These are phyloP conservation scores for Mercenaria mercenaria DNA, from an alignment of 1,140 invertebrate species.

Conservation along the genomic window DNA sequence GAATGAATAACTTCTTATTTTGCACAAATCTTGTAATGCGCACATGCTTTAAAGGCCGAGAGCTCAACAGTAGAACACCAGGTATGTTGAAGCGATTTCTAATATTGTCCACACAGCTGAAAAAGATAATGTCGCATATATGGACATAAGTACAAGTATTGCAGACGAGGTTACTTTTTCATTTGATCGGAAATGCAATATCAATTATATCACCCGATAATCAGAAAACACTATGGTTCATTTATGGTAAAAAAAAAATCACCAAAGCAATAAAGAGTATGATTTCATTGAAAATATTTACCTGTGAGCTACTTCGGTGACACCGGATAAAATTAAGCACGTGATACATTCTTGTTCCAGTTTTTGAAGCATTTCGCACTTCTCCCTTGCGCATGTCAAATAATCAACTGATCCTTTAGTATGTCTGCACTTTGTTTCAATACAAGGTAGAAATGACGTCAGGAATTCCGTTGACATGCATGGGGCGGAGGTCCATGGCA, in stretches of 20 bases:
- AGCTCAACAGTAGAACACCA: conserved; percentile 62
- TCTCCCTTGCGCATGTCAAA: conserved; percentile 6
- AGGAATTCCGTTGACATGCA: conserved; percentile 26
- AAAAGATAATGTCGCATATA: background rate
- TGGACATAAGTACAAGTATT: background rate
- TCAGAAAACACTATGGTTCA: background rate
- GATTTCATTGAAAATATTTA: background rate
- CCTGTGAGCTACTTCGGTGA: background rate
- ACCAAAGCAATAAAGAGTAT: no score
- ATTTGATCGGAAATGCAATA: no score
- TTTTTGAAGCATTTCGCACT: conserved; percentile 14
- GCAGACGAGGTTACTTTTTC: background rate
- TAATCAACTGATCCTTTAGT: background rate
- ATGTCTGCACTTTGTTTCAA: background rate
- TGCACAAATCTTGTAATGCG: conserved; percentile 17
- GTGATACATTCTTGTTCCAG: conserved; percentile 57
- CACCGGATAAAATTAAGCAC: conserved; percentile 52
- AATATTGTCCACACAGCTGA: conserved; percentile 45
- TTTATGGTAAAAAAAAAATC: background rate
- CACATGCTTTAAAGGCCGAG: conserved; percentile 24
- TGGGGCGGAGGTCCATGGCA: background rate
- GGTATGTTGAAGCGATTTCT: conserved; percentile 57
- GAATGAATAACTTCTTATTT: conserved; percentile 43
- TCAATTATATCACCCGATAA: no score
- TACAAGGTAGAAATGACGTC: conserved; percentile 13